These are phyloP conservation scores for Pampus argenteus DNA, from an alignment of 2,797 vertebrate species.

Conservation along the genomic window DNA sequence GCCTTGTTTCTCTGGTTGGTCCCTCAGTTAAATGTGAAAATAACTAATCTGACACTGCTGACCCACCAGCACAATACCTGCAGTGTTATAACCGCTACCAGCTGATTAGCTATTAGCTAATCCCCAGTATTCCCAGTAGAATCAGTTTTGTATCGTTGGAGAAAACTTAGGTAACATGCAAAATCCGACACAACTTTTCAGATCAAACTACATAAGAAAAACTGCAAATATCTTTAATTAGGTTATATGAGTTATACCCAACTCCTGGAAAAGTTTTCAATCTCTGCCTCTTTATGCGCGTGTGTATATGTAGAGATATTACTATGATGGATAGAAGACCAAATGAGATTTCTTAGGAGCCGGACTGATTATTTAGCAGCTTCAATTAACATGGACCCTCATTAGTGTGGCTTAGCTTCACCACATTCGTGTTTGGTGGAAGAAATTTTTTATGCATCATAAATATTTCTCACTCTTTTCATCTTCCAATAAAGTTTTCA, in stretches of 20 bases:
- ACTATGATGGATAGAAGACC: slow-evolving; percentile 24
- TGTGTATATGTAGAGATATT: slow-evolving; percentile 32
- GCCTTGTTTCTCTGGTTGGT: too few relatives aligned
- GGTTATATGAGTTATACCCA: background rate
- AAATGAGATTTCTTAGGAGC: slow-evolving; percentile 52
- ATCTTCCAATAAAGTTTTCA: too few relatives aligned
- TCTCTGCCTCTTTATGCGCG: background rate
- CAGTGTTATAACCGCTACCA: too few relatives aligned
- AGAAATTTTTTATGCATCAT: background rate
- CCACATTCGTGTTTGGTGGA: slow-evolving; percentile 24
- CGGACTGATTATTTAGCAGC: slow-evolving; percentile 47
- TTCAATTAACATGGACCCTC: slow-evolving; percentile 54
- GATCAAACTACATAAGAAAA: background rate
- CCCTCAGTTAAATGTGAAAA: too few relatives aligned
- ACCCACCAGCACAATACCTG: too few relatives aligned
- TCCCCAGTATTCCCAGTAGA: too few relatives aligned
- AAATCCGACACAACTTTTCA: too few relatives aligned
- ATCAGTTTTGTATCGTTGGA: too few relatives aligned
- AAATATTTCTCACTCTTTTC: background rate
- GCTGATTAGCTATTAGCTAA: too few relatives aligned
- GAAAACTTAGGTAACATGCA: too few relatives aligned
- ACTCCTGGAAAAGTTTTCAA: background rate
- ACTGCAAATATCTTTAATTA: background rate
- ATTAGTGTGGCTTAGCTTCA: slow-evolving; percentile 40
- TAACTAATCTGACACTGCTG: too few relatives aligned